Percentiles rank a stretch among this genome's conserved stretches.
Evolutionary conservation across 2,797 vertebrate species (phyloP).

Genomic region (Schizothorax lantsangensis): DNA sequence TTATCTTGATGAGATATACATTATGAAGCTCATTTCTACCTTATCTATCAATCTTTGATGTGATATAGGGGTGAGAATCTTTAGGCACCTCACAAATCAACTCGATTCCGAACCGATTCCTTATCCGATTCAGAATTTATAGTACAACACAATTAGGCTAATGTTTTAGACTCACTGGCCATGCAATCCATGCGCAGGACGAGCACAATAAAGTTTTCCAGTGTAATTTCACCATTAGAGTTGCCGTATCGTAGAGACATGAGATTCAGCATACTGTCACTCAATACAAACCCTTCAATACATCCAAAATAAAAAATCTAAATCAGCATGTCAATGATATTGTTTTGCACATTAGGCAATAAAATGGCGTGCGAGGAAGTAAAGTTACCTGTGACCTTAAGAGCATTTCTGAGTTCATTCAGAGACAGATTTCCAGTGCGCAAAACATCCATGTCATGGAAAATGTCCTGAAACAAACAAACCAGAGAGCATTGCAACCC

Average conservation of each 20-base stretch:
- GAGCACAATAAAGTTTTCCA: constrained; percentile 84
- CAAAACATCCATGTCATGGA: constrained; percentile 25
- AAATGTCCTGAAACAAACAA: constrained; percentile 43
- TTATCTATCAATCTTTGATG: not conserved
- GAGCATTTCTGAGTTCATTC: constrained; percentile 43
- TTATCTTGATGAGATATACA: not conserved
- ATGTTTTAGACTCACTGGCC: constrained; percentile 75
- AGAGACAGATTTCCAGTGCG: constrained; percentile 36
- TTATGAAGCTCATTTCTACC: too few relatives aligned
- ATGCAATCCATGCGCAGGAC: constrained; percentile 81
- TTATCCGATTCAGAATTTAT: not conserved
- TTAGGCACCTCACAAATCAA: not conserved
- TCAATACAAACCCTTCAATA: constrained; percentile 35
- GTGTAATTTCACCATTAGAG: constrained; percentile 74
- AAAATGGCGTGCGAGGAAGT: not conserved
- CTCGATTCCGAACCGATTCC: not conserved
- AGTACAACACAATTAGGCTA: not conserved
- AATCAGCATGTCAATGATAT: not conserved
- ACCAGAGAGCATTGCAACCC: not conserved
- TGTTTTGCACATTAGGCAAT: not conserved
- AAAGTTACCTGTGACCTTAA: constrained; percentile 38
- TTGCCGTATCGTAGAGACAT: constrained; percentile 79
- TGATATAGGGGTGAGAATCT: not conserved
- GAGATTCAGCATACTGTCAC: constrained; percentile 70
- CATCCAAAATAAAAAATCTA: not conserved